Evolutionary conservation across 2,113 vertebrate species (phyloP), one percentile per base, ranked within the genome.

Genomic region (Rhynchomys soricoides): DNA sequence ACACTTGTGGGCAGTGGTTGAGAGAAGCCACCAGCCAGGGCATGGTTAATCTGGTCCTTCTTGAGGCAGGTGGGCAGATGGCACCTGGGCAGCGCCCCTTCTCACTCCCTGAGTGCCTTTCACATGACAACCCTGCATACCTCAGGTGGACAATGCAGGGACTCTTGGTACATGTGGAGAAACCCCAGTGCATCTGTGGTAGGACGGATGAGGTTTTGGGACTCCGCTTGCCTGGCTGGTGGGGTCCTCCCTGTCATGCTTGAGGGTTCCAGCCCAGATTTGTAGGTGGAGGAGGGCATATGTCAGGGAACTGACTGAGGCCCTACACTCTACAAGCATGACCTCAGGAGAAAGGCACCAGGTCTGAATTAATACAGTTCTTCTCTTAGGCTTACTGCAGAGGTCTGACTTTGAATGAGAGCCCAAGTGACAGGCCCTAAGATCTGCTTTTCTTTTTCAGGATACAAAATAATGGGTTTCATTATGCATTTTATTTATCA

Each of bases 91-190:
- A 85, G 5, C 2, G 34, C 7, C 55, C 50, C 40, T 74, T 79
- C 31, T 5, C 29, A 10, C 19, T 11, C 0, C 55, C 31, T 57
- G 0, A 9, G n/a, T 73, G 12, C 40, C 3, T 93, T 6, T 81
- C 45, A 89, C 21, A 89, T 89, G 87, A 64, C 12, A 11, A 29
- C 43, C 74, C 40, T 90, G 57, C 45, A 52, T 7, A 5, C 40
- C 19, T 48, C 77, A 71, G 50, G 7, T 64, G 34, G 87, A 70
- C 59, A 57, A 50, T 93, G 29, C 37, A 64, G 82, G 70, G 87
- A 55, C n/a, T 59, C 22, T 43, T 34, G 68, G 10, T 19, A 11
- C 34, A 13, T 16, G 73, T 40, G 11, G 13, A 87, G 43, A 85
- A 66, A 40, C 12, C 71, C 24, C 92, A 37, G 70, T 73, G 40